phyloP scores from a whole-genome alignment of 2,113 vertebrate genomes.

The Fregata magnificens region DNA sequence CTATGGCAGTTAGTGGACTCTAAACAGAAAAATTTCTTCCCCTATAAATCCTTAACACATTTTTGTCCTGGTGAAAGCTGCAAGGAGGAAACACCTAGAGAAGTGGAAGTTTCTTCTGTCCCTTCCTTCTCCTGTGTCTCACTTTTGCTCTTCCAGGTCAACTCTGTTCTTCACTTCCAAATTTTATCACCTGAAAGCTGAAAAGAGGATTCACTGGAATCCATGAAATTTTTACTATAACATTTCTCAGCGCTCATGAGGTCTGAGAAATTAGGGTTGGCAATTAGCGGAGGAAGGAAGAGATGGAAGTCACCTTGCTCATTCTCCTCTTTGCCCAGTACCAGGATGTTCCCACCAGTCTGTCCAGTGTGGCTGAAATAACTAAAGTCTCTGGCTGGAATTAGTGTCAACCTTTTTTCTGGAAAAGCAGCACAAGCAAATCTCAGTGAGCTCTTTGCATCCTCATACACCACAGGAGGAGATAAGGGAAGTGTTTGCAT shows the following conservation, averaged over 20 bases:
- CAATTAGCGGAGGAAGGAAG: neutral
- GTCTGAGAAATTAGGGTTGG: neutral
- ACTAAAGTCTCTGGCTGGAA: neutral
- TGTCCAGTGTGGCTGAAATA: neutral
- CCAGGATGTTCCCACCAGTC: neutral
- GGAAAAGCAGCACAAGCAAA: neutral
- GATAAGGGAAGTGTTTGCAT: neutral
- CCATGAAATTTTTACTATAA: neutral
- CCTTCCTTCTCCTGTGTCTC: neutral
- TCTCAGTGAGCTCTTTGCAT: neutral
- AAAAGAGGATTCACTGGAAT: neutral
- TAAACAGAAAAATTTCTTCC: neutral
- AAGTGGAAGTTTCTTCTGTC: neutral
- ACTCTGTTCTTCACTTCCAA: neutral
- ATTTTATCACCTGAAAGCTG: neutral
- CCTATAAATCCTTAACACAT: neutral
- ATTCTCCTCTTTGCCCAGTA: neutral
- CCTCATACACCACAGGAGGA: neutral
- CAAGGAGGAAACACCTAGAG: neutral
- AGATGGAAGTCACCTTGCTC: neutral
- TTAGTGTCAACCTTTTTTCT: neutral
- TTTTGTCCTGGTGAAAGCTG: neutral
- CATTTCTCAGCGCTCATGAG: neutral
- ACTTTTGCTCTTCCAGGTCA: neutral
- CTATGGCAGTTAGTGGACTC: neutral